phyloP scores from a whole-genome alignment of 2,797 vertebrate genomes.

The Diplodus puntazzo region DNA sequence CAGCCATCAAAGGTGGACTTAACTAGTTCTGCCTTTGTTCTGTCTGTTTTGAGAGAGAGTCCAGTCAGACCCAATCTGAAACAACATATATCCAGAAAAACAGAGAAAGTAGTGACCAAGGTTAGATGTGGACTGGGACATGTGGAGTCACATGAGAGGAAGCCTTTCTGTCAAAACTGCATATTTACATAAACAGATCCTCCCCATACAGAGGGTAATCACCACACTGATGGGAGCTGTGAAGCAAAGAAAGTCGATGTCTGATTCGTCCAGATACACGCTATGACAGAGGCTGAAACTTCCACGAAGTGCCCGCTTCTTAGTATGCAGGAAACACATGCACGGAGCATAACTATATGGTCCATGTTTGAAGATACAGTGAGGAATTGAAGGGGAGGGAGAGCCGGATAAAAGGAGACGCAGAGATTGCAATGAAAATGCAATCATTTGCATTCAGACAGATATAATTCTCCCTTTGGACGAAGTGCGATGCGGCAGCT shows the following conservation, averaged over 20 bases:
- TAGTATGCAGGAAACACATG: conserved; percentile 65
- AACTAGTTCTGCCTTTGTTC: conserved; percentile 44
- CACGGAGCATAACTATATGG: conserved; percentile 54
- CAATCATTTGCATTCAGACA: conserved; percentile 81
- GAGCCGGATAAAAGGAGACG: conserved; percentile 73
- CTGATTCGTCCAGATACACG: conserved; percentile 71
- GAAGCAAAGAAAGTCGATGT: conserved; percentile 54
- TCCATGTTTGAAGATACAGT: conserved; percentile 71
- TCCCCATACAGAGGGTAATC: conserved; percentile 76
- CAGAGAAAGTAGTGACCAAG: conserved; percentile 36
- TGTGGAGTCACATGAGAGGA: conserved; percentile 57
- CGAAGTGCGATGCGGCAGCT: conserved; percentile 59
- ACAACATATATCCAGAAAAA: conserved; percentile 33
- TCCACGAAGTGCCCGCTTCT: conserved; percentile 65
- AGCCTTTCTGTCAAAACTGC: conserved; percentile 71
- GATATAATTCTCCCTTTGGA: conserved; percentile 75
- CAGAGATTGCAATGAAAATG: conserved; percentile 79
- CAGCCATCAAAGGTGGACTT: conserved; percentile 43
- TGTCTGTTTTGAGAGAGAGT: conserved; percentile 42
- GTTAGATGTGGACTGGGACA: conserved; percentile 30
- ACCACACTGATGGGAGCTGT: conserved; percentile 64
- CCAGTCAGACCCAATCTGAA: conserved; percentile 13
- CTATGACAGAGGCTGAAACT: conserved; percentile 72
- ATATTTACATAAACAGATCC: conserved; percentile 82
- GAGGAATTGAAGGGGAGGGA: conserved; percentile 56